Percentiles rank a stretch among this genome's conserved stretches.
Evolutionary conservation across 2,113 vertebrate species (phyloP).

Genomic region (Isurus oxyrinchus): DNA sequence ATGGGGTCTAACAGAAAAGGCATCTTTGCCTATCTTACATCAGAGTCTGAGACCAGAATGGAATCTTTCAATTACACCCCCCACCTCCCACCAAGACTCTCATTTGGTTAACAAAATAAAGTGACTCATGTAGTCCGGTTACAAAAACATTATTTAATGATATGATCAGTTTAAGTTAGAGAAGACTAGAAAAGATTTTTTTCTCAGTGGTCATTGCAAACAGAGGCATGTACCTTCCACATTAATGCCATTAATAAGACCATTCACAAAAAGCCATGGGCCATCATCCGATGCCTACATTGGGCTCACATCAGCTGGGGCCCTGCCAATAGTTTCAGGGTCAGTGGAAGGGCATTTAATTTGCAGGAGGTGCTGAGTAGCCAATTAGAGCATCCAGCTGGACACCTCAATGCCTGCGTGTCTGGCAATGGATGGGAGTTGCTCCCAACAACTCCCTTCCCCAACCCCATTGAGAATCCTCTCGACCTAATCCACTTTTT

Average conservation of each 20-base stretch:
- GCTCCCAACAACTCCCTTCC: background rate
- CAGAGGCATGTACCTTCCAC: background rate
- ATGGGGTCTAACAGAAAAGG: background rate
- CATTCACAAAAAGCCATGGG: background rate
- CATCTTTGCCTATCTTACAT: background rate
- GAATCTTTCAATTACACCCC: background rate
- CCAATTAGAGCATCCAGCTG: background rate
- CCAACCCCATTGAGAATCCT: background rate
- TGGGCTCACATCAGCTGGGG: fast-evolving
- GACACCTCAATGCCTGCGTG: background rate
- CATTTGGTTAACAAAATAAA: background rate
- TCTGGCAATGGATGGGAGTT: background rate
- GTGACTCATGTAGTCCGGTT: background rate
- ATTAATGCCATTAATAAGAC: background rate
- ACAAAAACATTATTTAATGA: background rate
- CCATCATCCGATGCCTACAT: background rate
- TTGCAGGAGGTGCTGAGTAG: background rate
- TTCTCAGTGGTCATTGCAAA: background rate
- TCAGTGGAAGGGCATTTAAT: background rate
- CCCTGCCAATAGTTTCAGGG: background rate
- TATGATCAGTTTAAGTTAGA: background rate
- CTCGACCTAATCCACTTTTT: too few relatives aligned
- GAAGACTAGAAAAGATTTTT: background rate
- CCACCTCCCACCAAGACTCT: too few relatives aligned
- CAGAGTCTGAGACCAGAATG: background rate